A percentile compares a stretch with the other conserved stretches of the same genome.
phyloP scores from a whole-genome alignment of 1,140 invertebrate species.

The Meteorus sp. region DNA sequence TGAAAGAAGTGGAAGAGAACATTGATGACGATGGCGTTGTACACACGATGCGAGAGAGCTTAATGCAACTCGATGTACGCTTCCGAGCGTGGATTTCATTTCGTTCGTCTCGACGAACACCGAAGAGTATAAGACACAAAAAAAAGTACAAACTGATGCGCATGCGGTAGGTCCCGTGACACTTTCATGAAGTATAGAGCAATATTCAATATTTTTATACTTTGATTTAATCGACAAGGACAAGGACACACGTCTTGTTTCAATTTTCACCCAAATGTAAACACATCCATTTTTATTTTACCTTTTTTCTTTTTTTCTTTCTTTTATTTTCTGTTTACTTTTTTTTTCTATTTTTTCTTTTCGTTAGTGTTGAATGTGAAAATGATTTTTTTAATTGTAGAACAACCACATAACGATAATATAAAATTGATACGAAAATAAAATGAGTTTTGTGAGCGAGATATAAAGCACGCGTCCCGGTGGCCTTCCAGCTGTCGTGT shows the following conservation, averaged over 20 bases:
- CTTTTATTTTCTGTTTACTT: too few relatives aligned
- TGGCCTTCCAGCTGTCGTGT: conserved; percentile 25
- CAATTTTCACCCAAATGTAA: too few relatives aligned
- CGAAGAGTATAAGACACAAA: too few relatives aligned
- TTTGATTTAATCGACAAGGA: conserved; percentile 3
- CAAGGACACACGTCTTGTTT: not conserved
- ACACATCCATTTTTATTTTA: too few relatives aligned
- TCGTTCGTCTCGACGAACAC: conserved; percentile 32
- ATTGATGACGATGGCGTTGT: conserved; percentile 6
- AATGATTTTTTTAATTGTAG: too few relatives aligned
- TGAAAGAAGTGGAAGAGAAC: conserved; percentile 2
- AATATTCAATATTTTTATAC: too few relatives aligned
- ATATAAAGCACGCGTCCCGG: conserved; percentile 6
- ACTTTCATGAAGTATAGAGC: too few relatives aligned
- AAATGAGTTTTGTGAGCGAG: conserved; percentile 12
- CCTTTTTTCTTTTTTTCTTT: too few relatives aligned
- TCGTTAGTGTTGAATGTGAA: too few relatives aligned
- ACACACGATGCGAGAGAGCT: conserved; percentile 10
- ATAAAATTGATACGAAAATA: conserved; percentile 4
- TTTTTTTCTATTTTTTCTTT: too few relatives aligned
- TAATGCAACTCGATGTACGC: conserved; percentile 38
- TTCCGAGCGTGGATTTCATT: conserved; percentile 38
- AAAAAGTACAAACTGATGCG: not conserved
- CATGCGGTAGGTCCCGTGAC: conserved; percentile 12
- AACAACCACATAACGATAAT: too few relatives aligned